These are phyloP conservation scores for Pomatostomus ruficeps DNA, from an alignment of 2,113 vertebrate genomes.

Conservation along the genomic window DNA sequence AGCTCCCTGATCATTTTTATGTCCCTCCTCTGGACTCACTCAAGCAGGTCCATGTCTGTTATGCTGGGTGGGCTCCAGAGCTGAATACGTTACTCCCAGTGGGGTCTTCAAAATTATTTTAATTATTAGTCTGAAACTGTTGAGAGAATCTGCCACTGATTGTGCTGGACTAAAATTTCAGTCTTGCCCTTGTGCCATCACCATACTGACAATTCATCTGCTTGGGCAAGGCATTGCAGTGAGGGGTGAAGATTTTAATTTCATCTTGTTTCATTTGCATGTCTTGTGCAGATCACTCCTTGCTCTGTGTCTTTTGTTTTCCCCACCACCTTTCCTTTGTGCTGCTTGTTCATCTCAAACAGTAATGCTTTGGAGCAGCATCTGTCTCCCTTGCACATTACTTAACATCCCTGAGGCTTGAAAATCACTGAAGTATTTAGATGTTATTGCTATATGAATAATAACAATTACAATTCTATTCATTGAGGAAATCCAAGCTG, in stretches of 20 bases:
- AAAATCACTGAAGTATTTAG: background rate
- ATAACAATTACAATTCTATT: background rate
- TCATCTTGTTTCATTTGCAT: background rate
- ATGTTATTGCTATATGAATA: background rate
- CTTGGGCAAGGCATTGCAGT: background rate
- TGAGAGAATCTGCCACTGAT: background rate
- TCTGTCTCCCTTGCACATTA: background rate
- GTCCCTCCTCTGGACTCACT: rapidly evolving
- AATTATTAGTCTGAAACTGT: background rate
- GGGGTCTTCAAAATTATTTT: background rate
- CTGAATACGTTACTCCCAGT: too few species aligned
- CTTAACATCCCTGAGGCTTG: background rate
- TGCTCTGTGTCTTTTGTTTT: background rate
- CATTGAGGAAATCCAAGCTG: background rate
- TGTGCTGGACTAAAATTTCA: background rate
- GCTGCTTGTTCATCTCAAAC: background rate
- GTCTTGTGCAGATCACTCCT: background rate
- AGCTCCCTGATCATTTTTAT: background rate
- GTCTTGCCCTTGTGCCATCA: background rate
- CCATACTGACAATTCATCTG: background rate
- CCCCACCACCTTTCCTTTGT: background rate
- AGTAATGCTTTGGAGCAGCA: background rate
- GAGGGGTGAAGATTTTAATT: background rate
- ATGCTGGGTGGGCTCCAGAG: rapidly evolving
- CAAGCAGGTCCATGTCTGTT: rapidly evolving